Evolutionary conservation across 2,113 vertebrate genomes (phyloP), one percentile per base, ranked within the genome.

Genomic region (Tauraco erythrolophus): DNA sequence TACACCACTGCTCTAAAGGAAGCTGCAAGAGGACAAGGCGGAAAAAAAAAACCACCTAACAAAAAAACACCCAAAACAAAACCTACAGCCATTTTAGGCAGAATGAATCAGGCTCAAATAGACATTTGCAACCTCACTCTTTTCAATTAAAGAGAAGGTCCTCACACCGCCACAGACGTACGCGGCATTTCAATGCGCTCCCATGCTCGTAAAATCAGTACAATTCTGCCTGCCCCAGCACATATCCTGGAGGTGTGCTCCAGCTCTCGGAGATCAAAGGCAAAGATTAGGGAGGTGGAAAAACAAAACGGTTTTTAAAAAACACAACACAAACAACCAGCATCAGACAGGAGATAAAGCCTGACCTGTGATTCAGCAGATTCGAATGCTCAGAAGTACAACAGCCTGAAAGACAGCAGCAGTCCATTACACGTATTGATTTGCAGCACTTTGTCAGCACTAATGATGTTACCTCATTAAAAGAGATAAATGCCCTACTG

Each of bases 391-490:
- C 64, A 37, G 87, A 84, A 78, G 79, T 84, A 91, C 41, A 87
- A 86, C 96, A 95, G 88, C 81, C 88, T 89, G 94, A 96, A 97
- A 96, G 93, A 96, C 79, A 98, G 96, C 80, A 84, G 88, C 89
- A 98, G 98, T 98, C 97, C 97, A 98, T 97, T 98, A 97, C 41
- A 48, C 6, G 50, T 97, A 98, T 98, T 88, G 98, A 98, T 98
- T 97, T 97, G 69, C 96, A 96, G 96, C 96, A 98, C 97, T 98
- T 97, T 98, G 98, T 98, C 97, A 98, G 96, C 96, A 94, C 96
- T 98, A 98, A 98, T 97, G 94, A 98, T 97, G 97, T 97, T 98
- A 98, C 98, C 98, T 98, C 98, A 98, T 98, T 98, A 98, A 98
- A 98, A 98, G 97, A 98, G 98, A 98, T 95, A 98, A 98, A 98